Conservation (phyloP, 2,797 vertebrate genomes). For the Channallabes apus region DNA sequence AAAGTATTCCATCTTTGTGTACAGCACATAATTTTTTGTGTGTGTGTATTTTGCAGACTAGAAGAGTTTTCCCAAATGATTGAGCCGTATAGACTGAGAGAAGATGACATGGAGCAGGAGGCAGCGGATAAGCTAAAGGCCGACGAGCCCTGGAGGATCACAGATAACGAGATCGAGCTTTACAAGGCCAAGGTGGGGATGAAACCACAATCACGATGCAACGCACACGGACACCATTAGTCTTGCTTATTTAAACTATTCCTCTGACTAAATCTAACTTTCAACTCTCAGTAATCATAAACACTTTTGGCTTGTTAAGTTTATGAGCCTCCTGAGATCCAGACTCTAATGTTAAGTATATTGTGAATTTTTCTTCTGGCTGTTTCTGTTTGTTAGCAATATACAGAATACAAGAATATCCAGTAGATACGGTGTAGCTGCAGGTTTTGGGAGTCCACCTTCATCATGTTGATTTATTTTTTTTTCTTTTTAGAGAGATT, state of each 20-base stretch:
- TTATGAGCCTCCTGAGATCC: background rate
- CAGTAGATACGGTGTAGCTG: background rate
- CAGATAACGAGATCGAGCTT: slow-evolving; percentile 95
- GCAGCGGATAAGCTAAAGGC: slow-evolving; percentile 92
- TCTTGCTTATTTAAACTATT: background rate
- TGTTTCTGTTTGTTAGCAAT: too few relatives aligned
- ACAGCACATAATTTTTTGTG: background rate
- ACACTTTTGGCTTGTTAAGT: background rate
- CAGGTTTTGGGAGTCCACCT: background rate
- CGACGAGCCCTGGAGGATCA: slow-evolving; percentile 95
- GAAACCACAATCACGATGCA: background rate
- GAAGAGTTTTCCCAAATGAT: slow-evolving; percentile 91
- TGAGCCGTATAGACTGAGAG: slow-evolving; percentile 91
- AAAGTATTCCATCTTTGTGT: background rate
- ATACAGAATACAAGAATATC: too few relatives aligned
- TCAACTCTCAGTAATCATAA: background rate
- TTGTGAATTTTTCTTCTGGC: too few relatives aligned
- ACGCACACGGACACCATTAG: background rate
- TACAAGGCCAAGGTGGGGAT: slow-evolving; percentile 90
- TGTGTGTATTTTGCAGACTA: slow-evolving; percentile 69
- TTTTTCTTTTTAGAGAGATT: too few relatives aligned
- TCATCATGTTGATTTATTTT: background rate
- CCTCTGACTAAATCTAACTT: background rate
- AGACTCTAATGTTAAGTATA: too few relatives aligned
- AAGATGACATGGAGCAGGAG: slow-evolving; percentile 97